Percentiles rank a stretch among this genome's conserved stretches.
These are phyloP conservation scores for Cryptus viduatorius DNA, from an alignment of 2,888 invertebrate genomes.

Conservation along the genomic window DNA sequence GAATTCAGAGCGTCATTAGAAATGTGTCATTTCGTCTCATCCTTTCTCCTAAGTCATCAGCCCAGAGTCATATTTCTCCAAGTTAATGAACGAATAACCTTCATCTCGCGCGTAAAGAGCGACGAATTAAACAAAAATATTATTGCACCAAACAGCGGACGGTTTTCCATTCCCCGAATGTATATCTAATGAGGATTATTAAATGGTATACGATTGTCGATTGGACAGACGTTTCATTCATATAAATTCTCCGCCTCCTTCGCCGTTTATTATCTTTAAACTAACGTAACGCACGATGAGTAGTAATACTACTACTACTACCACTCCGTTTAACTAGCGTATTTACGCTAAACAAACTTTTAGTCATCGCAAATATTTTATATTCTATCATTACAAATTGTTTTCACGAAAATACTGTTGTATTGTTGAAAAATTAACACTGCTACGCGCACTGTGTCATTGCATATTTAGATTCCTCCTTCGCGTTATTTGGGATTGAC, in stretches of 20 bases:
- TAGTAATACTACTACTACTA: slow-evolving; percentile 21
- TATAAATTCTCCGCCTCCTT: slow-evolving; percentile 9
- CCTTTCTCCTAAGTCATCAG: slow-evolving; percentile 43
- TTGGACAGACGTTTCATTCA: not conserved
- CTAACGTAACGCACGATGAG: slow-evolving; percentile 45
- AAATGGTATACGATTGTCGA: not conserved
- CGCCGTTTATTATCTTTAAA: slow-evolving; percentile 33
- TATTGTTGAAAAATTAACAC: not conserved
- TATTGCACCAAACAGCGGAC: slow-evolving; percentile 1
- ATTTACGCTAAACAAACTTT: slow-evolving; percentile 26
- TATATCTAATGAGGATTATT: not conserved
- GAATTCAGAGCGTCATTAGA: slow-evolving; percentile 33
- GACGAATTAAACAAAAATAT: not conserved
- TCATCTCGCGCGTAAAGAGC: slow-evolving; percentile 38
- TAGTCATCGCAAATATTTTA: slow-evolving; percentile 15
- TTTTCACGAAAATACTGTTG: not conserved
- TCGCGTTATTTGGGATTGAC: not conserved
- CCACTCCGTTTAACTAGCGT: slow-evolving; percentile 4
- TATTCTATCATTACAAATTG: not conserved
- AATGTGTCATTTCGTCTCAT: not conserved
- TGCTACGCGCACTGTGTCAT: not conserved
- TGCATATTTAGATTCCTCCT: not conserved
- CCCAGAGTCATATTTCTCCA: slow-evolving; percentile 25
- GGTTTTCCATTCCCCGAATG: slow-evolving; percentile 35
- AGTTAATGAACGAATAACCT: slow-evolving; percentile 57